These are phyloP conservation scores for Platyscapa corneri DNA, from an alignment of 1,140 invertebrate species.

Conservation along the genomic window DNA sequence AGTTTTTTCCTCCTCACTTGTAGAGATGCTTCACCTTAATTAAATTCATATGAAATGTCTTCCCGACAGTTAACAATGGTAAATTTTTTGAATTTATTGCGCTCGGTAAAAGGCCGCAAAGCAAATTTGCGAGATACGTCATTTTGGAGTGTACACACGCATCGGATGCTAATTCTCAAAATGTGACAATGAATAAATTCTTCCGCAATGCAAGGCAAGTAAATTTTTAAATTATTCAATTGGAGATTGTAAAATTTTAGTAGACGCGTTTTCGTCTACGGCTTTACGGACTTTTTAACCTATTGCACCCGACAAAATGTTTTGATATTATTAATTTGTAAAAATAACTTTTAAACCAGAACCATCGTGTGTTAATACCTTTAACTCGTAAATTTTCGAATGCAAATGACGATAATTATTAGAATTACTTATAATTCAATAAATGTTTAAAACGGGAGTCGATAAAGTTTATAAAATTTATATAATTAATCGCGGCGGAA, in stretches of 20 bases:
- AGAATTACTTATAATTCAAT: neutral
- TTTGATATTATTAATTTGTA: too few species aligned
- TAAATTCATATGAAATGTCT: neutral
- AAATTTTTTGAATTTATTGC: slow-evolving; percentile 6
- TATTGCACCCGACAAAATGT: too few species aligned
- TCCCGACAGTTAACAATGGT: neutral
- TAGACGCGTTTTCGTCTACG: too few species aligned
- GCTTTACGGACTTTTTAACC: too few species aligned
- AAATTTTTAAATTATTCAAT: too few species aligned
- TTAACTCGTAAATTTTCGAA: too few species aligned
- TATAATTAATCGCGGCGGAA: neutral
- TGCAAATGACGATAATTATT: neutral
- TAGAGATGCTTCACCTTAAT: neutral
- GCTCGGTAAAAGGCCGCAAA: neutral
- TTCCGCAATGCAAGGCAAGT: too few species aligned
- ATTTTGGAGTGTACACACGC: neutral
- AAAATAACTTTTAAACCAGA: too few species aligned
- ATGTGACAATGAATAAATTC: too few species aligned
- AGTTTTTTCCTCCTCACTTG: neutral
- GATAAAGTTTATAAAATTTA: neutral
- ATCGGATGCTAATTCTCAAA: neutral
- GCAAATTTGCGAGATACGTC: neutral
- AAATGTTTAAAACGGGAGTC: neutral
- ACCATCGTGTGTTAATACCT: too few species aligned
- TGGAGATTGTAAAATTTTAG: too few species aligned